Percentiles rank a stretch among this genome's conserved stretches.
phyloP scores from a whole-genome alignment of 30 jellyfish, hydroid and myxozoan genomes.

The Chrysaora quinquecirrha region DNA sequence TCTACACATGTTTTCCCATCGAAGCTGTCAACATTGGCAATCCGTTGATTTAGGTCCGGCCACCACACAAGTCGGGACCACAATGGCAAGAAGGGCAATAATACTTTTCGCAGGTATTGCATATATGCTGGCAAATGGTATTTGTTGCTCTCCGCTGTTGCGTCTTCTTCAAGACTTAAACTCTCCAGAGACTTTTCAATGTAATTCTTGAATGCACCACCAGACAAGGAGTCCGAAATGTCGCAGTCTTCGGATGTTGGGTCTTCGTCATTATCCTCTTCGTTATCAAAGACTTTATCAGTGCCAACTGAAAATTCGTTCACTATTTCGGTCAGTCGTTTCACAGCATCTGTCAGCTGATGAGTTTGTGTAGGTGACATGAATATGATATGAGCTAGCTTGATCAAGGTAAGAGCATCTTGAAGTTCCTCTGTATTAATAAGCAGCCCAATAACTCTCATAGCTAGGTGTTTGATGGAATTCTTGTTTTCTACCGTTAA shows the following conservation, averaged over 20 bases:
- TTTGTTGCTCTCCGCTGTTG: too few species aligned
- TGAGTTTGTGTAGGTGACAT: background rate
- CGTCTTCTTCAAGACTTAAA: background rate
- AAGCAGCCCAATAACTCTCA: constrained; percentile 13
- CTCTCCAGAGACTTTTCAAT: too few species aligned
- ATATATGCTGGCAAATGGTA: too few species aligned
- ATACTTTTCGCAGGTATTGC: too few species aligned
- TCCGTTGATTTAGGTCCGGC: too few species aligned
- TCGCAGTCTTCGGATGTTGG: background rate
- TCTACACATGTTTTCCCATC: background rate
- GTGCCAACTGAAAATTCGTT: background rate
- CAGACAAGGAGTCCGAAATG: background rate
- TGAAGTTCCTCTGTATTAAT: background rate
- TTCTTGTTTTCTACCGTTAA: background rate
- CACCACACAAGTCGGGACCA: too few species aligned
- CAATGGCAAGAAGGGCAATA: too few species aligned
- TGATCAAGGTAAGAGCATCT: constrained; percentile 3
- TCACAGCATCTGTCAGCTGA: background rate
- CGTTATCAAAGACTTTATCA: too few species aligned
- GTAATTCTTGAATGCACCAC: background rate
- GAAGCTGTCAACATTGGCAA: background rate
- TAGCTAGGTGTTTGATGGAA: constrained; percentile 13
- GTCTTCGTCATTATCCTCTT: background rate
- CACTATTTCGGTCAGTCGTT: background rate
- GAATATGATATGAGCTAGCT: too few species aligned